phyloP scores from a whole-genome alignment of 2,113 vertebrate species.

The Daboia siamensis region DNA sequence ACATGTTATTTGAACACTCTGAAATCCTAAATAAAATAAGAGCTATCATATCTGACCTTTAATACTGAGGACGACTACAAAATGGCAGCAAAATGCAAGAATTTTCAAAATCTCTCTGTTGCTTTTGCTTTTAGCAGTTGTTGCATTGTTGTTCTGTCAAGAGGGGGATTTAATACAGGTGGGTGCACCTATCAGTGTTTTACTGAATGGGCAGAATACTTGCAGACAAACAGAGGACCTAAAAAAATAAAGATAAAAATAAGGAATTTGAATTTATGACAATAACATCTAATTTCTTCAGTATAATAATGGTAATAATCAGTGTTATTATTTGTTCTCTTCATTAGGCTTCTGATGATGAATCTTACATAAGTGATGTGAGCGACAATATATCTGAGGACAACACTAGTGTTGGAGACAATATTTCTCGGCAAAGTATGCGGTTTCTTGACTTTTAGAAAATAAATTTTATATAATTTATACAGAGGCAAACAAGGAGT shows the following conservation, averaged over 20 bases:
- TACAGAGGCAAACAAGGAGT: slow-evolving; percentile 27
- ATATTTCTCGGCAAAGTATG: slow-evolving; percentile 95
- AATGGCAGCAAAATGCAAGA: neutral
- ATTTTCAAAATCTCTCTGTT: neutral
- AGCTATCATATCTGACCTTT: neutral
- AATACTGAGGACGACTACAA: neutral
- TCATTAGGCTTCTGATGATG: slow-evolving; percentile 92
- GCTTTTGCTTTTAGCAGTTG: neutral
- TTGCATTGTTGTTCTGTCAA: neutral
- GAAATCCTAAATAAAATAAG: neutral
- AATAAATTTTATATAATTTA: slow-evolving; percentile 35
- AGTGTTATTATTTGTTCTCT: slow-evolving; percentile 5
- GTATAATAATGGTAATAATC: too few species aligned
- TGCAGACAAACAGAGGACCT: neutral
- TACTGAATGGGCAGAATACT: neutral
- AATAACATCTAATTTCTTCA: neutral
- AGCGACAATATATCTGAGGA: slow-evolving; percentile 99
- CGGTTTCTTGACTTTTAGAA: slow-evolving; percentile 13
- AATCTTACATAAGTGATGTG: slow-evolving; percentile 98
- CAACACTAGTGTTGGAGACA: slow-evolving; percentile 97
- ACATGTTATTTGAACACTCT: neutral
- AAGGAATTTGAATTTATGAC: neutral
- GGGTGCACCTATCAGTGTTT: neutral
- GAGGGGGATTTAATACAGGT: neutral
- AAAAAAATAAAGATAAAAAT: neutral